Percentiles rank a stretch among this genome's conserved stretches.
phyloP scores from a whole-genome alignment of 1,140 invertebrate species.

The Oppia nitens region DNA sequence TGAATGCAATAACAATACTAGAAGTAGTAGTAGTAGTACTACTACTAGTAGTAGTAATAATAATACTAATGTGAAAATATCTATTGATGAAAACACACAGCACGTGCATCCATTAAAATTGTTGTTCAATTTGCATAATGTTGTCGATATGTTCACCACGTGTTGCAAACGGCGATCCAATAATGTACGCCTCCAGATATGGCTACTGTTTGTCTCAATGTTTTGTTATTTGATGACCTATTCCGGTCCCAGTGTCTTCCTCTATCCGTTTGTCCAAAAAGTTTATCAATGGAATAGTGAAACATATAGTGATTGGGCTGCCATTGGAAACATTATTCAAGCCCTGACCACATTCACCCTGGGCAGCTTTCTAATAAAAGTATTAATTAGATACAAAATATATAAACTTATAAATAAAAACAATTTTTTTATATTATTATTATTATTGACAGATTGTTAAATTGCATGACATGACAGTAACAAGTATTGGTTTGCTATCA shows the following conservation, averaged over 20 bases:
- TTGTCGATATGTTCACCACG: constrained; percentile 4
- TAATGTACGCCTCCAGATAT: constrained; percentile 4
- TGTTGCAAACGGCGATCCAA: constrained; percentile 1
- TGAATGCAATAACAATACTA: not conserved
- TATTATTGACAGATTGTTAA: not conserved
- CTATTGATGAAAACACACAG: not conserved
- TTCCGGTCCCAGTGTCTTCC: not conserved
- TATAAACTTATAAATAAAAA: no score
- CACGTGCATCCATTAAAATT: not conserved
- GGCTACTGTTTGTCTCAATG: not conserved
- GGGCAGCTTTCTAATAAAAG: not conserved
- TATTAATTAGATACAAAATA: no score
- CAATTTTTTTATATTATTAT: no score
- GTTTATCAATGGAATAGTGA: not conserved
- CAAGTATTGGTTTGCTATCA: not conserved
- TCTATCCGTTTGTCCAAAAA: not conserved
- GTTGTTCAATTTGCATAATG: constrained; percentile 10
- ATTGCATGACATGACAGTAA: not conserved
- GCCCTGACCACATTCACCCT: not conserved
- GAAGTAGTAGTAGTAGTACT: not conserved
- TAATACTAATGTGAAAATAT: not conserved
- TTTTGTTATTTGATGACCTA: not conserved
- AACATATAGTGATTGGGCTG: not conserved
- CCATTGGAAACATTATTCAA: not conserved
- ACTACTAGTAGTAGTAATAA: not conserved